Evolutionary conservation across 2,113 vertebrate genomes (phyloP).

Genomic region (Rhinolophus ferrumequinum): DNA sequence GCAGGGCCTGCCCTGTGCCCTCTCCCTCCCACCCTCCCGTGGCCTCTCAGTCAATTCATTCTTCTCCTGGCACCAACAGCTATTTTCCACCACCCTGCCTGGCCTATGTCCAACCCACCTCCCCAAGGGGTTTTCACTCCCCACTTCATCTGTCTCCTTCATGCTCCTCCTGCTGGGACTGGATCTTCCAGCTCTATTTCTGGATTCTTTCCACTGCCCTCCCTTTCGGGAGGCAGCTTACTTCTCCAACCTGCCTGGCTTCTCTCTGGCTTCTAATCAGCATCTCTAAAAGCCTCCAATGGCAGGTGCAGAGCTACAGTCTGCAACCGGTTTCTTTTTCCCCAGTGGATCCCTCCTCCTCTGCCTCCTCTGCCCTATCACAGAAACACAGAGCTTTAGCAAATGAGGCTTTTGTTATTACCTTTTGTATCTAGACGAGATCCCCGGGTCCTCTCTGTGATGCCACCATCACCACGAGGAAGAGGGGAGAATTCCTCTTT

Average conservation of each 20-base stretch:
- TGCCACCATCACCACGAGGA: not conserved
- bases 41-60: conserved; percentile 74
- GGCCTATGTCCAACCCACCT: conserved; percentile 59
- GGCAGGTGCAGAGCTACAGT: not conserved
- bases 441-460: not conserved
- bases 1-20: conserved; percentile 68
- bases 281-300: not conserved
- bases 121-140: conserved; percentile 73
- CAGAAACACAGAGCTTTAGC: not conserved
- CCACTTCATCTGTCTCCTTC: conserved; percentile 80
- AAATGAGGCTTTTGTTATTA: not conserved
- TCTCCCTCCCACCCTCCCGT: conserved; percentile 54
- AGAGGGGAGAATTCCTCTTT: not conserved
- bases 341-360: not conserved
- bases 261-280: conserved; percentile 45
- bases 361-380: not conserved
- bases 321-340: not conserved
- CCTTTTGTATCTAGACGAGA: not conserved
- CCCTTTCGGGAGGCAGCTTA: not conserved
- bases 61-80: conserved; percentile 77
- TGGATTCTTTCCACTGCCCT: conserved; percentile 68
- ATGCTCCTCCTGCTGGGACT: conserved; percentile 40
- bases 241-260: conserved; percentile 18
- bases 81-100: conserved; percentile 80
- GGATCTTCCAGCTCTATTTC: conserved; percentile 73